These are phyloP conservation scores for Peromyscus leucopus DNA, from an alignment of 2,113 vertebrate genomes.

Conservation along the genomic window DNA sequence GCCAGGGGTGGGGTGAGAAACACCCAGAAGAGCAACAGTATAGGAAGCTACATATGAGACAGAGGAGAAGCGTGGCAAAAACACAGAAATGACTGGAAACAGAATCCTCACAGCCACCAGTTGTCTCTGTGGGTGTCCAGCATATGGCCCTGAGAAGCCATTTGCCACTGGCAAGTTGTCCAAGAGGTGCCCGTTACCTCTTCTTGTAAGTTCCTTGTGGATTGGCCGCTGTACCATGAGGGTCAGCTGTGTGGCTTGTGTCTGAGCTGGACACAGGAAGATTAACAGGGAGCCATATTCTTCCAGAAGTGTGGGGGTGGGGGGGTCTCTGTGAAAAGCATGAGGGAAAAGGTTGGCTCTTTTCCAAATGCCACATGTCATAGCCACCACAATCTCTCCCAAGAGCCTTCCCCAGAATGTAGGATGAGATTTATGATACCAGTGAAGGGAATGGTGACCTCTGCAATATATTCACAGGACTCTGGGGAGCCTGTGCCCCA, in stretches of 20 bases:
- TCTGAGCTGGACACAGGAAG: background rate
- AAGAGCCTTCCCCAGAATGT: conserved; percentile 47
- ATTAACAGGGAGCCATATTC: background rate
- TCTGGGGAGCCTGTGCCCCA: conserved; percentile 52
- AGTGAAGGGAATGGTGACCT: conserved; percentile 51
- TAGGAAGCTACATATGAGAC: background rate
- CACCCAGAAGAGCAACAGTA: background rate
- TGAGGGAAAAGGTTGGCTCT: conserved; percentile 38
- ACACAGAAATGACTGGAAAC: background rate
- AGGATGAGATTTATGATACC: conserved; percentile 32
- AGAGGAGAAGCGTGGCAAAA: background rate
- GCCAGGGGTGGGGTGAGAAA: background rate
- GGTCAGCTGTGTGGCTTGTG: background rate
- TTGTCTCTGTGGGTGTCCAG: background rate
- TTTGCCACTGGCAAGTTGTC: background rate
- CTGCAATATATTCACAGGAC: conserved; percentile 17
- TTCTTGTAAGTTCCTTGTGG: background rate
- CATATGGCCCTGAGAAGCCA: fast-evolving
- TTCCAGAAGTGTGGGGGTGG: background rate
- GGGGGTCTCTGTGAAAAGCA: conserved; percentile 23
- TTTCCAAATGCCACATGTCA: conserved; percentile 57
- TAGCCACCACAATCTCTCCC: conserved; percentile 42
- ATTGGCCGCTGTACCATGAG: fast-evolving
- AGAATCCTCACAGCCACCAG: background rate
- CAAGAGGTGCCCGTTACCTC: background rate